phyloP scores from a whole-genome alignment of 1,140 invertebrate species.

The Homalodisca vitripennis region DNA sequence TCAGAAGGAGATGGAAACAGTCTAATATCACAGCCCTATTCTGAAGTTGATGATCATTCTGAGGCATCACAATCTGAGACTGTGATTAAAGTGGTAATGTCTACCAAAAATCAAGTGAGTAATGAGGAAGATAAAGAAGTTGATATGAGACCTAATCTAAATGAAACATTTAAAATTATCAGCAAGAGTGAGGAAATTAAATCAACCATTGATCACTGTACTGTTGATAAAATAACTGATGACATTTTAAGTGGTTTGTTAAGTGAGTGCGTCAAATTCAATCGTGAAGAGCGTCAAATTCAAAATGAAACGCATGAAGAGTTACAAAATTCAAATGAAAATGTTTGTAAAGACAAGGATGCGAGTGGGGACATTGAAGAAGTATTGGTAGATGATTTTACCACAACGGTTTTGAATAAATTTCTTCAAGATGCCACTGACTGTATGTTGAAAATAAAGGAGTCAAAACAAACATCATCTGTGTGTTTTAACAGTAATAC shows the following conservation, averaged over 20 bases:
- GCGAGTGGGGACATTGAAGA: background rate
- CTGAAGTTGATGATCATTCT: background rate
- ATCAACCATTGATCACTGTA: background rate
- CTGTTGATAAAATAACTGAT: constrained; percentile 31
- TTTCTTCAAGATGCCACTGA: constrained; percentile 37
- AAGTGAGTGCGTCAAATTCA: constrained; percentile 24
- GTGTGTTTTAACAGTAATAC: background rate
- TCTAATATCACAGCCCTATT: background rate
- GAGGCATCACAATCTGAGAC: background rate
- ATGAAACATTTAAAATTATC: background rate
- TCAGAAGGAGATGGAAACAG: background rate
- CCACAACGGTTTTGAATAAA: constrained; percentile 25
- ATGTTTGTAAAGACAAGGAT: background rate
- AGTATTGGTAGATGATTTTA: constrained; percentile 19
- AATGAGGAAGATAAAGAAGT: background rate
- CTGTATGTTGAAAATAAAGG: constrained; percentile 29
- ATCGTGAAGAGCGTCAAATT: too few relatives aligned
- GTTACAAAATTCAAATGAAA: background rate
- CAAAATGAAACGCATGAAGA: too few relatives aligned
- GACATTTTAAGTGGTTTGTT: constrained; percentile 26
- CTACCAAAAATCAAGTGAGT: background rate
- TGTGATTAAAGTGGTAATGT: constrained; percentile 2
- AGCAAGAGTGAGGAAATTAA: background rate
- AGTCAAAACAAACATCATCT: background rate
- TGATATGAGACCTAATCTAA: background rate